Percentiles rank a stretch among this genome's conserved stretches.
These are phyloP conservation scores for Siphamia tubifer DNA, from an alignment of 2,113 vertebrate species.

Conservation along the genomic window DNA sequence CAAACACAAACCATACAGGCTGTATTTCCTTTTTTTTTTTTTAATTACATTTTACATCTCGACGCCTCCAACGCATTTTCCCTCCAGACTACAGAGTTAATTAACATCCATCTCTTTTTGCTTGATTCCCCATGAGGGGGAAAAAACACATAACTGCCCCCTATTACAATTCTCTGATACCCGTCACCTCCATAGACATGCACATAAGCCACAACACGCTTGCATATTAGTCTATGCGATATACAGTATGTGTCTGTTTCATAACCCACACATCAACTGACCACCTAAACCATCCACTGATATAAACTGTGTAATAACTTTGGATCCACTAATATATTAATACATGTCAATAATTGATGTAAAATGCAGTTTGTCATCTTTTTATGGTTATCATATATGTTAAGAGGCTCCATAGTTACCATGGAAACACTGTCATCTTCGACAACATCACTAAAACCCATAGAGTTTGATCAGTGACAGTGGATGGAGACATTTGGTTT, in stretches of 20 bases:
- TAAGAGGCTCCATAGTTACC: too few relatives aligned
- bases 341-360: too few relatives aligned
- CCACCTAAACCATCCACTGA: too few relatives aligned
- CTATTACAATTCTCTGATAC: constrained; percentile 75
- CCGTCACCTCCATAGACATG: constrained; percentile 24
- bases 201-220: background rate
- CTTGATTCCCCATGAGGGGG: constrained; percentile 75
- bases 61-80: constrained; percentile 73
- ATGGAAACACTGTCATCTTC: too few relatives aligned
- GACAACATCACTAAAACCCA: too few relatives aligned
- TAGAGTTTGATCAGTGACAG: too few relatives aligned
- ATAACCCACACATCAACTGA: too few relatives aligned
- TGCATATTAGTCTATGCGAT: background rate
- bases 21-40: constrained; percentile 83
- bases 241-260: background rate
- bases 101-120: constrained; percentile 84
- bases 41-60: constrained; percentile 89
- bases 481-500: too few relatives aligned
- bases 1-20: constrained; percentile 51
- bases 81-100: constrained; percentile 86
- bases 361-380: too few relatives aligned
- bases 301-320: too few relatives aligned
- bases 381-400: too few relatives aligned
- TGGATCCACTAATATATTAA: too few relatives aligned
- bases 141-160: constrained; percentile 65